A percentile compares a stretch with the other conserved stretches of the same genome.
Conservation (phyloP, 2,797 vertebrate genomes). For the Tragopan temminckii region DNA sequence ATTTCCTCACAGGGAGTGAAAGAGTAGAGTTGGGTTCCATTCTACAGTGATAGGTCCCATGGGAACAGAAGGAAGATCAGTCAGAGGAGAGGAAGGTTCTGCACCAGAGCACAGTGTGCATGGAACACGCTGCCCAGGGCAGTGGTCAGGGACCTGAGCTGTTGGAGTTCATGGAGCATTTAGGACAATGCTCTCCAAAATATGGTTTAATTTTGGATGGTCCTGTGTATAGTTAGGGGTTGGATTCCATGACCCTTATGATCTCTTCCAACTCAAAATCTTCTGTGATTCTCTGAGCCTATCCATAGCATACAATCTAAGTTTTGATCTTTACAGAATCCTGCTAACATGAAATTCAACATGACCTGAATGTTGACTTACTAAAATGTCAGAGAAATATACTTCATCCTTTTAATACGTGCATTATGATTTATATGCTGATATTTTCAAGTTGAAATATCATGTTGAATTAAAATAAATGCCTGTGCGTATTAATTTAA, state of each 20-base stretch:
- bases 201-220: too few species aligned
- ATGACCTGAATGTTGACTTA: background rate
- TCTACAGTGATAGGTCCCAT: background rate
- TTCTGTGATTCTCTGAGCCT: too few species aligned
- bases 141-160: too few species aligned
- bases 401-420: background rate
- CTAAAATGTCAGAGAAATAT: conserved; percentile 22
- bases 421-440: background rate
- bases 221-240: too few species aligned
- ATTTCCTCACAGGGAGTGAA: background rate
- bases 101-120: too few species aligned
- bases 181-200: too few species aligned
- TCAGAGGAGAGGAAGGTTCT: background rate
- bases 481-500: background rate
- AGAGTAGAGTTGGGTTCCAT: background rate
- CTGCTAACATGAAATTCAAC: background rate
- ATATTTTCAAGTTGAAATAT: conserved; percentile 16
- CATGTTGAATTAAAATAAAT: background rate
- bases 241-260: too few species aligned
- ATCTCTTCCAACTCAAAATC: too few species aligned
- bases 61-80: background rate
- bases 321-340: background rate
- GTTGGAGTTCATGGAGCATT: too few species aligned
- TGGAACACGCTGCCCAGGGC: too few species aligned
- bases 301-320: background rate